Conservation (phyloP, 2,888 invertebrate species). For the Erebia aethiops region DNA sequence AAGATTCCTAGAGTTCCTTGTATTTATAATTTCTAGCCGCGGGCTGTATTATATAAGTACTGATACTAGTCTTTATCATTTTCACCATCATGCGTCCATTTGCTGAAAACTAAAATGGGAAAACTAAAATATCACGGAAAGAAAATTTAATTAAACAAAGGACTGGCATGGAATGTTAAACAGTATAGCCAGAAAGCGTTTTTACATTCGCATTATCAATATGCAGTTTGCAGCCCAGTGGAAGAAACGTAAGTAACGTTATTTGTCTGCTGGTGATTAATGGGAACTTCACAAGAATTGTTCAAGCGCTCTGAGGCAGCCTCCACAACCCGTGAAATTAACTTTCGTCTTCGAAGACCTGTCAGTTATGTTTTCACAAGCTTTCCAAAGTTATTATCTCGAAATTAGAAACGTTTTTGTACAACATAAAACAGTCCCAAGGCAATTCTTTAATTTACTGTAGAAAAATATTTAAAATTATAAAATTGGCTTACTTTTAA, state of each 20-base stretch:
- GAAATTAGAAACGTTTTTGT: conserved; percentile 20
- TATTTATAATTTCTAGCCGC: too few relatives aligned
- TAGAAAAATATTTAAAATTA: too few relatives aligned
- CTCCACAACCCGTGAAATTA: conserved; percentile 80
- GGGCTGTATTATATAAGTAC: too few relatives aligned
- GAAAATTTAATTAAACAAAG: neutral
- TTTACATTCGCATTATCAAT: conserved; percentile 13
- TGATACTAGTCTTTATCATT: too few relatives aligned
- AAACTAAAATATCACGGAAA: neutral
- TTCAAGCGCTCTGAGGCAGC: conserved; percentile 62
- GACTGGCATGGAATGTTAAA: neutral
- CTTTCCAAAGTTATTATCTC: conserved; percentile 22
- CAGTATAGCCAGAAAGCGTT: neutral
- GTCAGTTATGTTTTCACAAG: conserved; percentile 66
- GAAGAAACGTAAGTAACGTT: conserved; percentile 20
- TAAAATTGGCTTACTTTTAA: neutral
- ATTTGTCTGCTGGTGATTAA: conserved; percentile 24
- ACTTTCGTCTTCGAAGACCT: conserved; percentile 68
- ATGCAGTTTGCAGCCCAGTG: conserved; percentile 17
- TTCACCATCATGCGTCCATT: too few relatives aligned
- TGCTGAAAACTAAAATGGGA: neutral
- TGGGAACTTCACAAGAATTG: conserved; percentile 16
- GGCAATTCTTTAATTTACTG: neutral
- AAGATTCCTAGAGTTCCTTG: too few relatives aligned
- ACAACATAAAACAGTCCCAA: conserved; percentile 2